A percentile compares a stretch with the other conserved stretches of the same genome.
Conservation (phyloP, 2,888 invertebrate species). For the Cynaeus angustus region DNA sequence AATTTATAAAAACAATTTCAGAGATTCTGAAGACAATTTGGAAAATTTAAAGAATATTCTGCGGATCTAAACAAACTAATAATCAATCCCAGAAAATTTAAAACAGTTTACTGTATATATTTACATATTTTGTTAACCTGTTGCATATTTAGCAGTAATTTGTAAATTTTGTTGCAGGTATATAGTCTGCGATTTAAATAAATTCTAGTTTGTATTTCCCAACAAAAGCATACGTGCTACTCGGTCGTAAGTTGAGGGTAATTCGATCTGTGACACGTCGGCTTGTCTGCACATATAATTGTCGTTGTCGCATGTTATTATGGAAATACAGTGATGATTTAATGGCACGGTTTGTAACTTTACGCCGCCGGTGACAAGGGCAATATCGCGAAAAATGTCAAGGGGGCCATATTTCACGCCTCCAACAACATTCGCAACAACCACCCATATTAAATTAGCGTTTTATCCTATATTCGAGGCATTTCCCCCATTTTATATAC, state of each 20-base stretch:
- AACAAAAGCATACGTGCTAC: no score
- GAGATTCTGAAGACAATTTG: no score
- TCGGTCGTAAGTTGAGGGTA: conserved; percentile 26
- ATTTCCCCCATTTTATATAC: conserved; percentile 16
- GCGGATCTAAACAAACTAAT: no score
- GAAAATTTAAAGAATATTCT: no score
- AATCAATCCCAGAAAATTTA: no score
- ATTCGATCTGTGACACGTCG: conserved; percentile 49
- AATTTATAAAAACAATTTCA: no score
- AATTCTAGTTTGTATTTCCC: no score
- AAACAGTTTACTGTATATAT: no score
- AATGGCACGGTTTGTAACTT: conserved; percentile 44
- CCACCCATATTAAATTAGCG: conserved; percentile 44
- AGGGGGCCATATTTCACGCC: conserved; percentile 35
- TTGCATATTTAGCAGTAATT: no score
- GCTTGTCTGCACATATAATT: conserved; percentile 56
- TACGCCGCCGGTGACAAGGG: conserved; percentile 41
- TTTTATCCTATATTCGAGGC: conserved; percentile 15
- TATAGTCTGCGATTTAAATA: no score
- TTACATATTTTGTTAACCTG: no score
- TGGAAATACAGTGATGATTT: conserved; percentile 54
- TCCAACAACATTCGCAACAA: conserved; percentile 28
- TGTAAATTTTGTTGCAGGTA: no score
- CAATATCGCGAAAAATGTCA: conserved; percentile 46
- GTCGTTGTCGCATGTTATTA: conserved; percentile 54